Conservation (phyloP, 2,888 invertebrate species). For the Eristalinus aeneus region DNA sequence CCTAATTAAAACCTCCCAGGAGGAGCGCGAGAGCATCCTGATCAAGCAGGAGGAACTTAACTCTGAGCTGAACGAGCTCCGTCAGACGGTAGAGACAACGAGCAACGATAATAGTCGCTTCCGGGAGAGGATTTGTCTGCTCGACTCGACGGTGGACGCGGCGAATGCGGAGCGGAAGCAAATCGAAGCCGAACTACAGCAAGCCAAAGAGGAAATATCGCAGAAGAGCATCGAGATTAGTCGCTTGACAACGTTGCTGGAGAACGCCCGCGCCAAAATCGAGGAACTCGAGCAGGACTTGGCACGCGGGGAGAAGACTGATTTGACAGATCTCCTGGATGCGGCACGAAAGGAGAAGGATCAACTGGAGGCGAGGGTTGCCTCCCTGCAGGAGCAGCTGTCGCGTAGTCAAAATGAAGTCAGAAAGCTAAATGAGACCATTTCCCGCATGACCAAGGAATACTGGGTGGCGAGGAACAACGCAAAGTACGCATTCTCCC, state of each 20-base stretch:
- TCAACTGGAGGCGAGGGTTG: conserved; percentile 85
- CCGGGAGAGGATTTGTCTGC: conserved; percentile 85
- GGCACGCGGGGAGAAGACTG: conserved; percentile 86
- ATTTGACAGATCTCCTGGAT: conserved; percentile 87
- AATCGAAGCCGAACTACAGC: conserved; percentile 87
- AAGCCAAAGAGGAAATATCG: conserved; percentile 87
- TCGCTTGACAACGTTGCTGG: conserved; percentile 88
- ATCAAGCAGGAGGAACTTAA: conserved; percentile 90
- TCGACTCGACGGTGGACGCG: conserved; percentile 89
- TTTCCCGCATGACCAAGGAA: conserved; percentile 86
- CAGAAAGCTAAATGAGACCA: conserved; percentile 85
- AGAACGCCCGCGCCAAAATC: conserved; percentile 92
- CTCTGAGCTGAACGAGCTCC: conserved; percentile 85
- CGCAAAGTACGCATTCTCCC: conserved; percentile 92
- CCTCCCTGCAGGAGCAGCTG: conserved; percentile 86
- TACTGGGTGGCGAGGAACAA: conserved; percentile 90
- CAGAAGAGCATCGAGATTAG: conserved; percentile 90
- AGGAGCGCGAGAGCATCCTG: conserved; percentile 88
- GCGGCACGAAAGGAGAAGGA: conserved; percentile 88
- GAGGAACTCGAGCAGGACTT: conserved; percentile 86
- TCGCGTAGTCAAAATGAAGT: conserved; percentile 87
- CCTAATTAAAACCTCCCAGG: conserved; percentile 91
- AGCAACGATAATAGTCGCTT: conserved; percentile 85
- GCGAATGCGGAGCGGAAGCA: conserved; percentile 88
- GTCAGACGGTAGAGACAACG: conserved; percentile 83